phyloP scores from a whole-genome alignment of 2,888 invertebrate species.

The Aphrophora alni region DNA sequence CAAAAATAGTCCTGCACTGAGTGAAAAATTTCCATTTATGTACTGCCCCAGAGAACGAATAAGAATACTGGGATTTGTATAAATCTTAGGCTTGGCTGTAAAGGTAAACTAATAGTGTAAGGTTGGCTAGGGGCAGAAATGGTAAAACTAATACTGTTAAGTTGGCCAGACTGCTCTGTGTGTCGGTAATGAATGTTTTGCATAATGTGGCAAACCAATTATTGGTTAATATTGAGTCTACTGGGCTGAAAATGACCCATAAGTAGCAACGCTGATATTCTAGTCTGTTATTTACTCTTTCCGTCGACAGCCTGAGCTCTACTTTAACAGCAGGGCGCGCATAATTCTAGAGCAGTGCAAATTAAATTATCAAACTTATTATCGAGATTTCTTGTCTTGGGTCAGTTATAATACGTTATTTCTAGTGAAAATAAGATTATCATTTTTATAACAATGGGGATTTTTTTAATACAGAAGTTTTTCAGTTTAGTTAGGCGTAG shows the following conservation, averaged over 20 bases:
- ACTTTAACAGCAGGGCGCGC: background rate
- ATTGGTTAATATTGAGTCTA: background rate
- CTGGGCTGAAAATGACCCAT: background rate
- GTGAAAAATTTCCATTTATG: too few relatives aligned
- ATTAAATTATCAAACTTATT: background rate
- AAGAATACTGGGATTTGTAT: too few relatives aligned
- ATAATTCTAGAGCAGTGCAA: background rate
- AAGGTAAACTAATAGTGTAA: background rate
- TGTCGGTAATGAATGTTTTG: background rate
- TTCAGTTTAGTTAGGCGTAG: too few relatives aligned
- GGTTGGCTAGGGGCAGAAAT: background rate
- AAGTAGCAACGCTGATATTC: background rate
- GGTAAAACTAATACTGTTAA: background rate
- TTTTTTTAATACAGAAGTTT: too few relatives aligned
- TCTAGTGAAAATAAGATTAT: too few relatives aligned
- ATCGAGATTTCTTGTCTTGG: too few relatives aligned
- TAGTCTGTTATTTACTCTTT: background rate
- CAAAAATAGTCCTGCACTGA: too few relatives aligned
- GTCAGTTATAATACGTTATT: too few relatives aligned
- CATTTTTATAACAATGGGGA: too few relatives aligned
- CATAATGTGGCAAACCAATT: background rate
- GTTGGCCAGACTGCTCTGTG: background rate
- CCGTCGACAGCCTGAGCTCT: too few relatives aligned
- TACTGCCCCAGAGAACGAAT: background rate
- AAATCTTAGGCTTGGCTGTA: background rate